Base-by-base conservation (phyloP, 2,113 vertebrate species). In the Nothoprocta perdicaria region DNA sequence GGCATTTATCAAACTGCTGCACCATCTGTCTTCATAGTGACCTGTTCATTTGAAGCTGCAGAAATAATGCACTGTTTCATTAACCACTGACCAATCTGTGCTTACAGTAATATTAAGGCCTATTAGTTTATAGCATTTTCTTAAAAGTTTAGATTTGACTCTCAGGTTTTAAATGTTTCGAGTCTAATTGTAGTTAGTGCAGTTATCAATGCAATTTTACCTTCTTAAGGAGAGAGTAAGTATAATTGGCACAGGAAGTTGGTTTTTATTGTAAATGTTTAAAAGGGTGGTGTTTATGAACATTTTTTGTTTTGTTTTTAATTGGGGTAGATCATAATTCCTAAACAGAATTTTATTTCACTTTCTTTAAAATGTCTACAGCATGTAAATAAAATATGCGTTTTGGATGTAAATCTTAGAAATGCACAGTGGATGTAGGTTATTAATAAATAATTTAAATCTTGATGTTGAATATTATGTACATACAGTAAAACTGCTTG, bases 341-440 rank as follows among this genome's bases (percentile, higher is more conserved):
- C 82, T 93, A 89, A 88, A 69, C 8, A 93, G 53, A 66, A 82
- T 91, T 88, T 94, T 89, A 77, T 96, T 93, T 84, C 73, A 29
- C 79, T 83, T 88, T 57, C 69, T 87, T 92, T 88, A 75, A 84
- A 79, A 88, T 91, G 67, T 92, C 86, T 92, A 53, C 53, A 76
- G 84, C 77, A 6, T 98, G 97, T 98, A 97, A 95, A 97, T 97
- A 97, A 93, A 72, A 40, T 85, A 35, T 9, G 90, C 73, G 82
- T 84, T 95, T 91, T 66, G 88, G 92, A 85, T 97, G 96, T 97
- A 96, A 97, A 97, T 97, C 95, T 97, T 97, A 94, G 93, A 96
- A 93, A 94, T 84, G 84, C 94, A 75, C 91, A 85, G 58, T 94
- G 94, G 88, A 86, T 90, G 79, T 96, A 95, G 95, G 71, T 78